phyloP scores from a whole-genome alignment of 2,113 vertebrate species.

The Dicerorhinus sumatrensis region DNA sequence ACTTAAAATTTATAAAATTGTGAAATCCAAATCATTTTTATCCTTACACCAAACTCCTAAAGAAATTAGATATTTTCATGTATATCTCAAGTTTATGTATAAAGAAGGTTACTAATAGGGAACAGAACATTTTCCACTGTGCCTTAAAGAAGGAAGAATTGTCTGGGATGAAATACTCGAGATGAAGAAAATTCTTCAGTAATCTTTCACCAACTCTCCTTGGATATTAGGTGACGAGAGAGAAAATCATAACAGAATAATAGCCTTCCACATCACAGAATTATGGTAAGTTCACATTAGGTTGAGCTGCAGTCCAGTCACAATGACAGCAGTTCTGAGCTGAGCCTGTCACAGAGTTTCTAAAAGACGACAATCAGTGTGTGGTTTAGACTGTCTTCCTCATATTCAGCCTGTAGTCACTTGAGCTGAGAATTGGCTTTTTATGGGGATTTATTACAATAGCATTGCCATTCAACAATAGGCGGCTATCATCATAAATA shows the following conservation, averaged over 20 bases:
- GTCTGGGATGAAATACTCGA: constrained; percentile 72
- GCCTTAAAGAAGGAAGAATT: constrained; percentile 66
- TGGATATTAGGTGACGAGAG: constrained; percentile 66
- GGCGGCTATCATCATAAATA: constrained; percentile 78
- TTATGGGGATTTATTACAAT: constrained; percentile 82
- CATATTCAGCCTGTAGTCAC: constrained; percentile 63
- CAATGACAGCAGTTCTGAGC: constrained; percentile 71
- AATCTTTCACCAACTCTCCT: constrained; percentile 79
- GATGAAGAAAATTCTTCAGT: constrained; percentile 75
- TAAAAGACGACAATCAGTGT: constrained; percentile 71
- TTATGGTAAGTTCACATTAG: constrained; percentile 80
- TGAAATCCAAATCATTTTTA: constrained; percentile 81
- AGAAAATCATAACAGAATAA: constrained; percentile 78
- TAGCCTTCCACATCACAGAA: constrained; percentile 78
- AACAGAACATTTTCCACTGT: constrained; percentile 79
- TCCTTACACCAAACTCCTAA: constrained; percentile 73
- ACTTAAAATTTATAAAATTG: constrained; percentile 45
- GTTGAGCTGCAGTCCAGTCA: constrained; percentile 73
- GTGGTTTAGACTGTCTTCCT: constrained; percentile 61
- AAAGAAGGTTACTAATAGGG: constrained; percentile 80
- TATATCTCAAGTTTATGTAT: constrained; percentile 79
- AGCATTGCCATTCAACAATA: constrained; percentile 74
- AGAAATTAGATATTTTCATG: constrained; percentile 79
- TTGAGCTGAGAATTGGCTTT: constrained; percentile 77
- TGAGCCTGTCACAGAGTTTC: constrained; percentile 73